Conservation (phyloP, 2,888 invertebrate species). For the Mamestra brassicae region DNA sequence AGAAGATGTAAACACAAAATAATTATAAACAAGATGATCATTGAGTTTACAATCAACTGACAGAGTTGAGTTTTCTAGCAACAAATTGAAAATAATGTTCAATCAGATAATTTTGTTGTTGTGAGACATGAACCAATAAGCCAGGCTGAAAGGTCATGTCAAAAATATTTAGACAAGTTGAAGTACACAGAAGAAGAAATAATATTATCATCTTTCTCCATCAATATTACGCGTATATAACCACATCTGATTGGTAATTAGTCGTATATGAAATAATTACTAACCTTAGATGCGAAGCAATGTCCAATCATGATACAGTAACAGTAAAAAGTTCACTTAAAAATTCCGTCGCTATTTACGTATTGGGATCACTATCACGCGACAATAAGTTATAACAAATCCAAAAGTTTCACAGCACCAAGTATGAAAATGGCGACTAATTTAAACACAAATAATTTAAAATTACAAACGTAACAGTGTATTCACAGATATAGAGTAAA, state of each 20-base stretch:
- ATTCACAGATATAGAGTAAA: slow-evolving; percentile 44
- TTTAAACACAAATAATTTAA: slow-evolving; percentile 63
- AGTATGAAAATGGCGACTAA: slow-evolving; percentile 79
- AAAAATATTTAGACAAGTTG: neutral
- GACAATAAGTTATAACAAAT: slow-evolving; percentile 57
- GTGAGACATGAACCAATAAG: neutral
- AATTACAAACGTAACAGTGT: slow-evolving; percentile 56
- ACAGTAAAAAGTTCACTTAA: slow-evolving; percentile 59
- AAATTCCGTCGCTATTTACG: slow-evolving; percentile 47
- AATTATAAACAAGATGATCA: neutral
- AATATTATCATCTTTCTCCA: neutral
- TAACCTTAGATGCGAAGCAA: slow-evolving; percentile 74
- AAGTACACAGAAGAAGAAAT: neutral
- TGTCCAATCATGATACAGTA: slow-evolving; percentile 74
- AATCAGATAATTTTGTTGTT: neutral
- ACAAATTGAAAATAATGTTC: slow-evolving; percentile 7
- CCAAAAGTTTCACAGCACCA: slow-evolving; percentile 72
- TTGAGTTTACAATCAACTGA: neutral
- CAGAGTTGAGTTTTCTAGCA: neutral
- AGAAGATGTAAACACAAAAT: neutral
- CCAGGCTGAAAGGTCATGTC: neutral
- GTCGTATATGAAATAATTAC: slow-evolving; percentile 44
- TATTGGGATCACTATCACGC: slow-evolving; percentile 59
- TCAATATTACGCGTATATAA: slow-evolving; percentile 25
- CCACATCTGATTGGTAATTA: neutral